phyloP scores from a whole-genome alignment of 2,113 vertebrate genomes.

The Charina bottae region DNA sequence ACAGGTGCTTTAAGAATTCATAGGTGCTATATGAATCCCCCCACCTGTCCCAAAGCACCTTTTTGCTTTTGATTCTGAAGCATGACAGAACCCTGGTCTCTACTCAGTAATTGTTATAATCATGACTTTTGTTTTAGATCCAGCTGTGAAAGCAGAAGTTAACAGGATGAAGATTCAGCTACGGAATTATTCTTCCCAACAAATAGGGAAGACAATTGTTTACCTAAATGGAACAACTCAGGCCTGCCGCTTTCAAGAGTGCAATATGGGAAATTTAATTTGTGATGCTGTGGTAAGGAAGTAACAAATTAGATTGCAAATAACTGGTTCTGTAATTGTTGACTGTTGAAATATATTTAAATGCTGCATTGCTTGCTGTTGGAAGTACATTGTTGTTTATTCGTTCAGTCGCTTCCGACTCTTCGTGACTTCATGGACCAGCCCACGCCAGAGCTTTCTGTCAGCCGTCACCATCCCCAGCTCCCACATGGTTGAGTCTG shows the following conservation, averaged over 20 bases:
- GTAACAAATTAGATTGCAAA: background rate
- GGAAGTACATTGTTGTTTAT: too few species aligned
- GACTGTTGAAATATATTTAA: background rate
- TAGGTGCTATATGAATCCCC: too few species aligned
- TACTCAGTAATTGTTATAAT: background rate
- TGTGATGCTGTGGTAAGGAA: constrained; percentile 89
- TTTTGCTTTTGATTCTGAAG: background rate
- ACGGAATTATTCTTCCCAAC: constrained; percentile 77
- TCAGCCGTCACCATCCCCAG: too few species aligned
- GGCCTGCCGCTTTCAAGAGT: constrained; percentile 87
- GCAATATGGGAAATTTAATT: constrained; percentile 94
- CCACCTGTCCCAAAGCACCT: too few species aligned
- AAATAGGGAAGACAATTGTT: constrained; percentile 86
- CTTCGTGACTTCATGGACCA: too few species aligned
- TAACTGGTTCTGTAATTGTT: background rate
- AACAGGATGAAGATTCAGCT: constrained; percentile 80
- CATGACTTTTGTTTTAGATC: constrained; percentile 72
- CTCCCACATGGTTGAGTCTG: too few species aligned
- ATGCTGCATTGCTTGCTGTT: background rate
- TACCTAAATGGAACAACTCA: constrained; percentile 84
- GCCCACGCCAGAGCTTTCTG: too few species aligned
- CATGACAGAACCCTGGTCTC: background rate
- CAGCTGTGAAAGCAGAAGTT: constrained; percentile 80
- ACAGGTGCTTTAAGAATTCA: too few species aligned
- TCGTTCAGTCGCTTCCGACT: too few species aligned